Percentiles rank a stretch among this genome's conserved stretches.
Evolutionary conservation across 2,797 vertebrate genomes (phyloP).

Genomic region (Malurus leucopterus): DNA sequence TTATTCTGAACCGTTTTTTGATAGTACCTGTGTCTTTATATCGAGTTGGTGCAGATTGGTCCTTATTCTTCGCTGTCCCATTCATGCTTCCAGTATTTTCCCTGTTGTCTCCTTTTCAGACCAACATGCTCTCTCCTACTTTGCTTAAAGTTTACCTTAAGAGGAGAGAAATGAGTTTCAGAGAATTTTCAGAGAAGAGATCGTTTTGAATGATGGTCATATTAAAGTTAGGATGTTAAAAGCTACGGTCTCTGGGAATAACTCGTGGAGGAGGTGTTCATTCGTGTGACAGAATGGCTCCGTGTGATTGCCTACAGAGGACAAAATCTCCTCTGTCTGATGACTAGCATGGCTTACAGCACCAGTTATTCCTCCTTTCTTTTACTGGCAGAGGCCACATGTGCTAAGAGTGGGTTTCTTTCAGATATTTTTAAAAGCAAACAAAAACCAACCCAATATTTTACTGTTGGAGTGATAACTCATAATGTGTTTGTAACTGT

Average conservation of each 20-base stretch:
- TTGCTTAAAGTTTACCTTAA: background rate
- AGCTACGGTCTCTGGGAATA: background rate
- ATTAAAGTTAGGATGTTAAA: background rate
- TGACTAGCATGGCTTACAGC: fast-evolving
- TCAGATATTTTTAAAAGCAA: background rate
- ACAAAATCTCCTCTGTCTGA: background rate
- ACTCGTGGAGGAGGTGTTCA: background rate
- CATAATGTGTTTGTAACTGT: background rate
- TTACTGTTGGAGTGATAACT: background rate
- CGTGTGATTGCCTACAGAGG: background rate
- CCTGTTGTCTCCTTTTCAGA: background rate
- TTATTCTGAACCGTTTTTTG: background rate
- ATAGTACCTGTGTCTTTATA: background rate
- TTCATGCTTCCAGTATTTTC: background rate
- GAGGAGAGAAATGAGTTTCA: background rate
- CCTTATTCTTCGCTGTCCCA: background rate
- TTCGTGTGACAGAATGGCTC: background rate
- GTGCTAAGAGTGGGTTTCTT: background rate
- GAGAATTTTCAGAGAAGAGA: background rate
- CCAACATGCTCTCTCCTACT: background rate
- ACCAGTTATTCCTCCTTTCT: background rate
- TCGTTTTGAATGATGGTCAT: background rate
- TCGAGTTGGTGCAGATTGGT: background rate
- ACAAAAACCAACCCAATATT: background rate
- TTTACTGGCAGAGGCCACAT: background rate